Percentiles rank a stretch among this genome's conserved stretches.
phyloP scores from a whole-genome alignment of 2,797 vertebrate species.

The Setipinna tenuifilis region DNA sequence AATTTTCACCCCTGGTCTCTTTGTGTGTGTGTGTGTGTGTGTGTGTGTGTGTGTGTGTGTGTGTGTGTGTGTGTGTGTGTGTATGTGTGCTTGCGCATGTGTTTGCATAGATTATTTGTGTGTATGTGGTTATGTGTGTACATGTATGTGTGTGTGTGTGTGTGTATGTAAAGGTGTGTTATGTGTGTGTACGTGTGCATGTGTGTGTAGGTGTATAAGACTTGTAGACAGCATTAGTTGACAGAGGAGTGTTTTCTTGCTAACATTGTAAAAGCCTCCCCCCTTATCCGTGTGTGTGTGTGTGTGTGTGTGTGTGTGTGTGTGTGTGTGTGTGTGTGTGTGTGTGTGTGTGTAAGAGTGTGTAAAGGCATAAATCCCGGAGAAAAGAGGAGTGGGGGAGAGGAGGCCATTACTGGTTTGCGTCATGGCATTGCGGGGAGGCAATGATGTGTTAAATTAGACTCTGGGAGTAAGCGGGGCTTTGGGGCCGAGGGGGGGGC shows the following conservation, averaged over 20 bases:
- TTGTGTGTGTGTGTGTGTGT: no score
- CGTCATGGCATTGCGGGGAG: no score
- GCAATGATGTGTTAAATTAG: conserved; percentile 21
- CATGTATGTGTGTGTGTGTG: background rate
- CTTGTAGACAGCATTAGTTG: background rate
- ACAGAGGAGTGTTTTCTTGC: background rate
- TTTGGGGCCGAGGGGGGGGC: no score
- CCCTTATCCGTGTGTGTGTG: background rate
- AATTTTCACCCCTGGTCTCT: no score
- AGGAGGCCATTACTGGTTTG: no score
- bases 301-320: background rate
- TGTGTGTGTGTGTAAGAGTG: background rate
- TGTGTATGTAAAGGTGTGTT: background rate
- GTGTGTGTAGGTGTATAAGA: no score
- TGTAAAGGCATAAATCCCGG: no score
- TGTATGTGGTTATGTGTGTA: conserved; percentile 9
- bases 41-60: background rate
- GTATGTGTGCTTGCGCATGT: background rate
- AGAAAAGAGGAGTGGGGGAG: no score
- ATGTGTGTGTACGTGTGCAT: no score
- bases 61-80: conserved; percentile 16
- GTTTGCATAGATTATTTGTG: background rate
- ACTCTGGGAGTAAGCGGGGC: background rate
- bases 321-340: background rate
- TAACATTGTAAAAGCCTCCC: background rate